Conservation (phyloP, 2,888 invertebrate species). For the Orgyia antiqua region DNA sequence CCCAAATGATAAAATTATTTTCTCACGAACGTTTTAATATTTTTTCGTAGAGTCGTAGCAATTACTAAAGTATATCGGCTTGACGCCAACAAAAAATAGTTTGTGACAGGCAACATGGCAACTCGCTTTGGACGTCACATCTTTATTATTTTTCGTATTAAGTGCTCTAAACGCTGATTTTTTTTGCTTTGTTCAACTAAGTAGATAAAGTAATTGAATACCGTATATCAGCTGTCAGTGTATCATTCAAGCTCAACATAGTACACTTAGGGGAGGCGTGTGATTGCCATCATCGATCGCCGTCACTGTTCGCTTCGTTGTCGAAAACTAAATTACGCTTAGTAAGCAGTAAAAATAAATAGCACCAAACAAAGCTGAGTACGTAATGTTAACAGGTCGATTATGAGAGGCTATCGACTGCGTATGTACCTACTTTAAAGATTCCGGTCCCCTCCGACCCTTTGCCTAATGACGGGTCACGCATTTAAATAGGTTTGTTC, state of each 20-base stretch:
- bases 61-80: conserved; percentile 21
- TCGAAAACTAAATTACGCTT: conserved; percentile 33
- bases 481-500: conserved; percentile 68
- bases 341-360: conserved; percentile 56
- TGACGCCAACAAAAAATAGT: conserved; percentile 28
- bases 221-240: conserved; percentile 8
- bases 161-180: conserved; percentile 16
- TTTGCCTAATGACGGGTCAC: conserved; percentile 68
- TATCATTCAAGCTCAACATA: conserved; percentile 12
- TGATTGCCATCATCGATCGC: conserved; percentile 20
- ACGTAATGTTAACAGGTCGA: conserved; percentile 66
- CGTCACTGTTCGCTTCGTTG: conserved; percentile 14
- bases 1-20: no score
- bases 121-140: conserved; percentile 32
- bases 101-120: conserved; percentile 36
- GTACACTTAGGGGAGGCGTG: conserved; percentile 10
- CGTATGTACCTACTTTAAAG: conserved; percentile 41
- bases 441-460: conserved; percentile 40
- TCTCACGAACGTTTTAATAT: no score
- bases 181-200: conserved; percentile 13
- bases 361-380: conserved; percentile 39
- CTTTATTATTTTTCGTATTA: conserved; percentile 22
- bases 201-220: conserved; percentile 18
- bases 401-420: conserved; percentile 62
- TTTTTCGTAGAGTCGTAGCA: conserved; percentile 11